phyloP scores from a whole-genome alignment of 2,888 invertebrate species.

The Homarus gammarus region DNA sequence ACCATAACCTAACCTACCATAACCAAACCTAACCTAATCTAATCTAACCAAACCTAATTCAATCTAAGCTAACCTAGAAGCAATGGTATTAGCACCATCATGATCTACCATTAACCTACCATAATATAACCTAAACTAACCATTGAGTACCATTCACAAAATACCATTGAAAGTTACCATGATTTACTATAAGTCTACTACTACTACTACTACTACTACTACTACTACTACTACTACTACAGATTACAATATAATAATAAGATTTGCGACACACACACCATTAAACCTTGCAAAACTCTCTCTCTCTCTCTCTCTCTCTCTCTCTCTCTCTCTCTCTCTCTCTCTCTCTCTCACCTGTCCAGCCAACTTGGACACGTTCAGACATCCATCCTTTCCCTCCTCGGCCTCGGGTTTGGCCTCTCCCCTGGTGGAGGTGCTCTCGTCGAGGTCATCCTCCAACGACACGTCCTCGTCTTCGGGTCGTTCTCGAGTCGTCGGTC shows the following conservation, averaged over 20 bases:
- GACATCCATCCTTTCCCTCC: conserved; percentile 45
- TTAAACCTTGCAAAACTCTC: not conserved
- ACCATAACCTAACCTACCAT: too few species aligned
- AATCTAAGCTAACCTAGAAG: too few species aligned
- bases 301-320: not conserved
- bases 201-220: not conserved
- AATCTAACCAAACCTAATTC: too few species aligned
- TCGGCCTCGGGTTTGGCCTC: conserved; percentile 11
- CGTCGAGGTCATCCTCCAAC: not conserved
- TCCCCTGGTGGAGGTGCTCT: not conserved
- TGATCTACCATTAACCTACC: not conserved
- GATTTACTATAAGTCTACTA: not conserved
- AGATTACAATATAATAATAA: too few species aligned
- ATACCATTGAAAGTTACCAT: not conserved
- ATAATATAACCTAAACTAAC: not conserved
- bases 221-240: too few species aligned
- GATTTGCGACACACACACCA: conserved; percentile 15
- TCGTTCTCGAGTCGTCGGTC: conserved; percentile 12
- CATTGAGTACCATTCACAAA: not conserved
- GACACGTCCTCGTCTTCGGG: conserved; percentile 7
- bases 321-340: not conserved
- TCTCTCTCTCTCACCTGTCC: conserved; percentile 49
- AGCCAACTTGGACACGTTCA: conserved; percentile 51
- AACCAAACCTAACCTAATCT: too few species aligned
- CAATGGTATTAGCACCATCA: not conserved